phyloP scores from a whole-genome alignment of 2,797 vertebrate species.

The Natrix natrix region DNA sequence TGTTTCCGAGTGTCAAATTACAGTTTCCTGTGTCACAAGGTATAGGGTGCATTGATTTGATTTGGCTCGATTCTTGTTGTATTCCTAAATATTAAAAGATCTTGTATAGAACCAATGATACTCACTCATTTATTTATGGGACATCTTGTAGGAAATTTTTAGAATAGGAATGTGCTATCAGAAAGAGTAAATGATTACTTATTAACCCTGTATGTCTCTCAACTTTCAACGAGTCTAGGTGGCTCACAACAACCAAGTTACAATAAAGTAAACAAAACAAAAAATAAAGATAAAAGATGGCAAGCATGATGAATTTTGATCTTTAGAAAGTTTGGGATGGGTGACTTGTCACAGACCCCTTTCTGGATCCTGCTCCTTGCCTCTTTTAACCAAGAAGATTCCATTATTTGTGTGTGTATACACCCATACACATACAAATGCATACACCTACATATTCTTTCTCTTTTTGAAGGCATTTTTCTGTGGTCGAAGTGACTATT shows the following conservation, averaged over 20 bases:
- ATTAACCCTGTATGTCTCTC: neutral
- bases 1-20: slow-evolving; percentile 88
- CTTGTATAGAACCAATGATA: neutral
- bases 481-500: slow-evolving; percentile 96
- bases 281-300: neutral
- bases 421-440: neutral
- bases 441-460: neutral
- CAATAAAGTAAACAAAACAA: neutral
- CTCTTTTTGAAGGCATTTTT: slow-evolving; percentile 84
- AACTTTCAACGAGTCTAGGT: neutral
- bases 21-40: slow-evolving; percentile 94
- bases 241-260: neutral
- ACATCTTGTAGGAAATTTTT: neutral
- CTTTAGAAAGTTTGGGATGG: neutral
- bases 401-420: neutral
- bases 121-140: neutral
- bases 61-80: fast-evolving
- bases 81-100: neutral
- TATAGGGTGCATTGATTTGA: slow-evolving; percentile 48
- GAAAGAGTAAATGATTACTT: neutral
- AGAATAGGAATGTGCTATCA: neutral
- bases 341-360: neutral
- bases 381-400: neutral
- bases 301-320: neutral
- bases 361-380: neutral